Evolutionary conservation across 2,888 invertebrate species (phyloP).

Genomic region (Drosophila demipolita): DNA sequence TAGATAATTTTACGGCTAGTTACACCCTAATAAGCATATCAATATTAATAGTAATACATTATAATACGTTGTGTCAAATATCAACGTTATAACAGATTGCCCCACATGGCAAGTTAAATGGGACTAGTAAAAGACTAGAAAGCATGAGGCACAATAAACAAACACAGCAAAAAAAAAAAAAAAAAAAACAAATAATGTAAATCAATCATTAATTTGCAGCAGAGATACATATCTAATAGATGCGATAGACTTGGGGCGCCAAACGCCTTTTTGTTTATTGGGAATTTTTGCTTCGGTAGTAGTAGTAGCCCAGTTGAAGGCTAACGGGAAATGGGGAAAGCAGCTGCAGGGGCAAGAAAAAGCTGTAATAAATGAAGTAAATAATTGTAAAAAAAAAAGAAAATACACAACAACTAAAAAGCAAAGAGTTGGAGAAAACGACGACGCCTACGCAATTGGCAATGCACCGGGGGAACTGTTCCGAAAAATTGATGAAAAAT

Average conservation of each 20-base stretch:
- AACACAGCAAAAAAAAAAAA: background rate
- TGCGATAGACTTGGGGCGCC: constrained; percentile 58
- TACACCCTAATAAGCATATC: background rate
- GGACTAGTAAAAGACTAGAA: constrained; percentile 17
- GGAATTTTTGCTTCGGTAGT: constrained; percentile 47
- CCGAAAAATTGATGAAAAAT: constrained; percentile 66
- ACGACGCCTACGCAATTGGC: constrained; percentile 58
- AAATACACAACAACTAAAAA: background rate
- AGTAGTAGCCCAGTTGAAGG: constrained; percentile 24
- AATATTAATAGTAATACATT: constrained; percentile 26
- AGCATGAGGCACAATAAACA: constrained; percentile 9
- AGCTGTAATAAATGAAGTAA: constrained; percentile 64
- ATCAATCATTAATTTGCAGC: constrained; percentile 67
- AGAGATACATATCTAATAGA: constrained; percentile 61
- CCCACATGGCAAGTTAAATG: constrained; percentile 35
- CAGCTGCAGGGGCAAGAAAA: constrained; percentile 32
- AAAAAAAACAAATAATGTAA: constrained; percentile 27
- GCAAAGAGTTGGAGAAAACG: constrained; percentile 3
- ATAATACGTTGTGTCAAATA: constrained; percentile 13
- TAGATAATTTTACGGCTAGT: background rate
- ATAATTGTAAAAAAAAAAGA: constrained; percentile 31
- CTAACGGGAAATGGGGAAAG: constrained; percentile 46
- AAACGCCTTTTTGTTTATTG: constrained; percentile 51
- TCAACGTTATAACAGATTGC: constrained; percentile 26
- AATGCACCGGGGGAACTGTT: constrained; percentile 27